These are phyloP conservation scores for Heliothis peltigera DNA, from an alignment of 2,888 invertebrate genomes.

Conservation along the genomic window DNA sequence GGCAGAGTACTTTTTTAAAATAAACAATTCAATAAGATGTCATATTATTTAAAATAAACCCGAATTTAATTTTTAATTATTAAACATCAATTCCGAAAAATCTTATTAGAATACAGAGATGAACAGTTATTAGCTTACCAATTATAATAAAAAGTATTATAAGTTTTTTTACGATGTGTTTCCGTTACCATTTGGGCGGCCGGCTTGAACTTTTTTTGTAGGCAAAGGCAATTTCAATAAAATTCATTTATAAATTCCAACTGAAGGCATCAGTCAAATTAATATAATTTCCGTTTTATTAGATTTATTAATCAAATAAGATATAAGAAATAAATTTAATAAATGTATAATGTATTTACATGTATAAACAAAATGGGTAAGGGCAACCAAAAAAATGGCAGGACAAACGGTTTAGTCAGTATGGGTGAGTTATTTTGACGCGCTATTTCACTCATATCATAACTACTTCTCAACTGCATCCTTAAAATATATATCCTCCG, in stretches of 20 bases:
- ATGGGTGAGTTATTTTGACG: conserved; percentile 49
- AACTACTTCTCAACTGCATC: conserved; percentile 77
- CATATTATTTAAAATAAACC: too few species aligned
- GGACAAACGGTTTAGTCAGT: conserved; percentile 13
- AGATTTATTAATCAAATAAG: too few species aligned
- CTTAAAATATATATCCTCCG: conserved; percentile 81
- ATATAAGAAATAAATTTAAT: too few species aligned
- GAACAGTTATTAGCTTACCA: not conserved
- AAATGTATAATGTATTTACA: not conserved
- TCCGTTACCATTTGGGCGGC: not conserved
- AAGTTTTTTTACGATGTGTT: not conserved
- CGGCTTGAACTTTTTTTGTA: not conserved
- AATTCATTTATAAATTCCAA: too few species aligned
- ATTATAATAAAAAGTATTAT: not conserved
- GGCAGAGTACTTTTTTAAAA: conserved; percentile 14
- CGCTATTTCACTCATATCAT: conserved; percentile 76
- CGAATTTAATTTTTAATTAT: not conserved
- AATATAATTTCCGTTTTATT: too few species aligned
- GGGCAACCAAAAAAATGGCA: conserved; percentile 41
- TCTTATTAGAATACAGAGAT: not conserved
- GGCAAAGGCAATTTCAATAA: not conserved
- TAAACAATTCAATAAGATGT: not conserved
- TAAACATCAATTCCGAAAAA: not conserved
- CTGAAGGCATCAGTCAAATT: too few species aligned
- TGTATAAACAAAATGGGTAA: conserved; percentile 9